phyloP scores from a whole-genome alignment of 2,113 vertebrate genomes.

The Plotosus lineatus region DNA sequence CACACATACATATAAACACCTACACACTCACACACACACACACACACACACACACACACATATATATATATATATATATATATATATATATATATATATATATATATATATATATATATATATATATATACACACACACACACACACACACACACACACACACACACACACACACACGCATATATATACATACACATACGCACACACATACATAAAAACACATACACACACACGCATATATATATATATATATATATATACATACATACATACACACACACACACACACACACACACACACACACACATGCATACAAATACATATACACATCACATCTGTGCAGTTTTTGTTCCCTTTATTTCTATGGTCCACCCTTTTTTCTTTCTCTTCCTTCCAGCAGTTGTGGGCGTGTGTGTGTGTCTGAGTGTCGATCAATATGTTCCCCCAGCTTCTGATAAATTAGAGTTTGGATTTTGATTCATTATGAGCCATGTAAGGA shows the following conservation, averaged over 20 bases:
- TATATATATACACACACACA: constrained; percentile 32
- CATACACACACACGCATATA: constrained; percentile 32
- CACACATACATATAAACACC: background rate
- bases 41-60: background rate
- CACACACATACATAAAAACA: constrained; percentile 32
- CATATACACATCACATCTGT: constrained; percentile 9
- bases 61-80: constrained; percentile 40
- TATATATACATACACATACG: background rate
- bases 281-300: background rate
- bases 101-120: constrained; percentile 21
- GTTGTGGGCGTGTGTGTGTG: background rate
- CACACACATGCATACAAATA: constrained; percentile 32
- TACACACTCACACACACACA: constrained; percentile 46
- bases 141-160: background rate
- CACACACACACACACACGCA: constrained; percentile 43
- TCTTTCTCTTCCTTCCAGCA: constrained; percentile 33
- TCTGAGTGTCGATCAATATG: constrained; percentile 39
- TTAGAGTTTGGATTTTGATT: constrained; percentile 40
- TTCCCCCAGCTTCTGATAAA: constrained; percentile 30
- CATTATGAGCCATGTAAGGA: constrained; percentile 13
- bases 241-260: background rate
- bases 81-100: background rate
- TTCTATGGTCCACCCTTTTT: background rate
- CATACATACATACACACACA: constrained; percentile 40
- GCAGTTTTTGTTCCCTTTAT: background rate